Evolutionary conservation across 2,113 vertebrate genomes (phyloP), one percentile per base, ranked within the genome.

Genomic region (Channa maculata): DNA sequence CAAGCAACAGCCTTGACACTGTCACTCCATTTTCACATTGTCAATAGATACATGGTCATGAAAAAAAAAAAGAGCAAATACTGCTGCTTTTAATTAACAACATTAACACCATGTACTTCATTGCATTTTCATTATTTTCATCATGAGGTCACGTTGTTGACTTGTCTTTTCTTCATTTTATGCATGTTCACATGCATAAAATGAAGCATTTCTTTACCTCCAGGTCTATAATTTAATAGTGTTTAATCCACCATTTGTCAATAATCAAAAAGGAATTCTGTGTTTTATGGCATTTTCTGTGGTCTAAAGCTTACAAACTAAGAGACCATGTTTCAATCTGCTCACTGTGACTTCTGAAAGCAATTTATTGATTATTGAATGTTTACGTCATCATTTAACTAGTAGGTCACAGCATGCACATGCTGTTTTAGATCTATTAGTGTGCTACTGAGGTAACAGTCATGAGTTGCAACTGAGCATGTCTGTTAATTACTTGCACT

Each of bases 401-500:
- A 46, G 44, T 46, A 65, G 60, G 59, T 83, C 62, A 65, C 55
- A 53, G 60, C 58, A 44, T 57, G 65, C 53, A 53, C 45, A 9
- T 13, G 39, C 64, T 70, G 48, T 57, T 62, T 73, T 15, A 59
- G 9, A 71, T 77, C 75, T 50, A 48, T 66, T 70, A 60, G 11
- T 65, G 54, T 70, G 24, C 57, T 54, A 63, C 55, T n/a, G 44
- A 57, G 63, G 37, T 52, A 71, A 65, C 55, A 67, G 67, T 79
- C 69, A 63, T 37, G 0, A 67, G 46, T 7, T 39, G 53, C 33
- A 39, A 43, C 36, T 45, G 34, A 67, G 69, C 45, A 53, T 69
- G 41, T 5, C 11, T 58, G n/a, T 71, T 77, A 53, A 74, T 53
- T 62, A 60, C 44, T 36, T 53, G 57, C 43, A 62, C 33, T 71